These are phyloP conservation scores for Neotragus pygmaeus DNA, from an alignment of 2,113 vertebrate genomes.

Conservation along the genomic window DNA sequence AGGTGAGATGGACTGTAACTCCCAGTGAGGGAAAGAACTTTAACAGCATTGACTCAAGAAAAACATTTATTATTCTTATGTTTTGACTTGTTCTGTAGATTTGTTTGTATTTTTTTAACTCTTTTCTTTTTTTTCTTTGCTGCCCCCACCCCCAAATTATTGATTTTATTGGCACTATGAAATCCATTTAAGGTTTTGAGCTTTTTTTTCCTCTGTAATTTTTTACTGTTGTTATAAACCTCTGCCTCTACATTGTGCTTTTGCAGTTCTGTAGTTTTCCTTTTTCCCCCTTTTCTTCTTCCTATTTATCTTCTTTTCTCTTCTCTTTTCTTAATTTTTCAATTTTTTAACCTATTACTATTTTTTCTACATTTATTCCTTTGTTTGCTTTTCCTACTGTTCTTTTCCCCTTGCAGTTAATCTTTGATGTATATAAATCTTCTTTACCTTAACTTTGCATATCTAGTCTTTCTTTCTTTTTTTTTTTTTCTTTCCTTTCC, in stretches of 20 bases:
- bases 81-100: neutral
- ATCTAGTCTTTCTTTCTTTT: neutral
- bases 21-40: neutral
- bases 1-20: neutral
- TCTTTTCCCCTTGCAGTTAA: neutral
- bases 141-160: fast-evolving
- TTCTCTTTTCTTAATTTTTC: neutral
- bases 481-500: neutral
- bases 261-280: neutral
- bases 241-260: neutral
- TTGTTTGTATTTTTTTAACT: neutral
- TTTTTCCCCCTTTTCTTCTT: neutral
- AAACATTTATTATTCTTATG: neutral
- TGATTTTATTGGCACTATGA: neutral
- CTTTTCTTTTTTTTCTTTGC: neutral
- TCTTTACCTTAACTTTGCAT: neutral
- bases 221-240: neutral
- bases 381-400: neutral
- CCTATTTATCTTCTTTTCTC: neutral
- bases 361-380: neutral
- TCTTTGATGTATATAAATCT: neutral
- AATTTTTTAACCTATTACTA: neutral
- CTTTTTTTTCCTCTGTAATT: neutral
- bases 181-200: neutral
- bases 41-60: neutral